Conservation (phyloP, 2,888 invertebrate genomes). For the Drosophila ustulata region DNA sequence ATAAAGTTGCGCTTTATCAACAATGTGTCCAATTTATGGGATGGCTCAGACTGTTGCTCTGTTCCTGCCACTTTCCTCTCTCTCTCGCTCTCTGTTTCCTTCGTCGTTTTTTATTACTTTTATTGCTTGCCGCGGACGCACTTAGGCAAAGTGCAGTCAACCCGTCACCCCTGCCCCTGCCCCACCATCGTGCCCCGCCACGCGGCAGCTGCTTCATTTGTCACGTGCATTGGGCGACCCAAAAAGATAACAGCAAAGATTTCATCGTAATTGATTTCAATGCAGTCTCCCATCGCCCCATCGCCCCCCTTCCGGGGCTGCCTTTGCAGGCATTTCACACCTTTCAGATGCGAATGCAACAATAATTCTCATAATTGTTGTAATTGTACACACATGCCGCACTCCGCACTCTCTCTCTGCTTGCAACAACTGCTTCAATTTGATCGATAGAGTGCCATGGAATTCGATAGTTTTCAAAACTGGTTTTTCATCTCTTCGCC, state of each 20-base stretch:
- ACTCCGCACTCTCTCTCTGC: too few species aligned
- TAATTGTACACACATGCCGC: constrained; percentile 13
- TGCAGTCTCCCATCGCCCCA: constrained; percentile 14
- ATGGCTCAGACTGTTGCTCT: constrained; percentile 19
- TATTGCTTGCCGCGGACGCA: constrained; percentile 63
- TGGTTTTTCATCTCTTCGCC: background rate
- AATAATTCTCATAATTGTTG: constrained; percentile 36
- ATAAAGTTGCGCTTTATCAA: constrained; percentile 78
- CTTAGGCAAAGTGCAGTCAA: constrained; percentile 67
- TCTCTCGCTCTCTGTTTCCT: background rate
- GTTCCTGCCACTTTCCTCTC: constrained; percentile 37
- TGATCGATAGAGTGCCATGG: background rate
- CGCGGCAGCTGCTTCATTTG: constrained; percentile 48
- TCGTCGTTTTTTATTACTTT: constrained; percentile 55
- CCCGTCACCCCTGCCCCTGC: constrained; percentile 19
- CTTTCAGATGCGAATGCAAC: constrained; percentile 31
- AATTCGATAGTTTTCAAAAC: constrained; percentile 4
- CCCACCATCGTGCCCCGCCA: background rate
- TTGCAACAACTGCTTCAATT: background rate
- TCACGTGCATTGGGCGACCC: constrained; percentile 62
- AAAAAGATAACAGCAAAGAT: constrained; percentile 64
- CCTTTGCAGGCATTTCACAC: constrained; percentile 42
- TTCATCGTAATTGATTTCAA: constrained; percentile 67
- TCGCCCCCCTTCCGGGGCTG: background rate
- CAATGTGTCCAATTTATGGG: constrained; percentile 78